Evolutionary conservation across 1,140 invertebrate genomes (phyloP), one percentile per base, ranked within the genome.

Genomic region (Cydia strobilella): DNA sequence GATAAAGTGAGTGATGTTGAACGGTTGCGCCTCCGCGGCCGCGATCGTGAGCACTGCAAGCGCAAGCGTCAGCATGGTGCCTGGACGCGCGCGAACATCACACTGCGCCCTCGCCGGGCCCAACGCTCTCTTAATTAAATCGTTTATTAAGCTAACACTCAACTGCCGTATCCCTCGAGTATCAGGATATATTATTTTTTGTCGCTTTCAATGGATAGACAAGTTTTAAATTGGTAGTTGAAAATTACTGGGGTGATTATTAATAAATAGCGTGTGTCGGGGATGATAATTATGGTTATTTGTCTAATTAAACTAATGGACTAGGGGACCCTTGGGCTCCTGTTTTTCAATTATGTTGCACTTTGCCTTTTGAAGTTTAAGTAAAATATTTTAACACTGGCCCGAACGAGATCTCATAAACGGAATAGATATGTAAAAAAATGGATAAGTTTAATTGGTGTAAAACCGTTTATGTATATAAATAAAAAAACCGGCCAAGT

Each of bases 61-160:
- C 39, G 81, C 76, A 9, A 84, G 39, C 39, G 80, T 39, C 51
- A 86, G 86, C 88, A 90, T 90, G 85, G 80, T 88, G 86, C 78
- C 82, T 66, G 79, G 79, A 77, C 80, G 89, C 87, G 86, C 84
- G 87, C 87, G 82, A 84, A 84, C 82, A 82, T 82, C 80, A 80
- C 84, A 91, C 89, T 91, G 89, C 79, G 75, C 84, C 81, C 81
- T 83, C 79, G 74, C 81, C 79, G 77, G 80, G 81, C 79, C 77
- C 78, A 78, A 82, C 79, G 73, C 86, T 76, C 82, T 80, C 86
- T 90, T 90, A 92, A 92, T 92, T 92, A 92, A 90, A 83, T 86
- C 86, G 89, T 90, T 91, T 87, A 92, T 88, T 91, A 90, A 92
- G 86, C 89, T 90, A 84, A 91, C 90, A 91, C 89, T 92, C 86